Conservation (phyloP, 2,888 invertebrate genomes). For the Tanaodytes sp. region DNA sequence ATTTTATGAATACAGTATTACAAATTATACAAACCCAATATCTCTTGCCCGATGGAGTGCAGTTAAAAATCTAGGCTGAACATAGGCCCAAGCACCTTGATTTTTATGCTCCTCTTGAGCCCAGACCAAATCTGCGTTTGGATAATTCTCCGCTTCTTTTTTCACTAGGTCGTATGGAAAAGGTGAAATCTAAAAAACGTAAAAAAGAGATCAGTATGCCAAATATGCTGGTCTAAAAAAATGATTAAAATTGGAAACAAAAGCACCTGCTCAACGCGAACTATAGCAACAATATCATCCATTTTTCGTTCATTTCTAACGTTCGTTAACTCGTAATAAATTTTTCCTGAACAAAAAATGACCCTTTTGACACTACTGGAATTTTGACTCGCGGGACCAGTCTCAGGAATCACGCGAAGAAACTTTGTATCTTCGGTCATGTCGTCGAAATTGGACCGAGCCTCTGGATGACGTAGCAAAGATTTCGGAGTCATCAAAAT, state of each 20-base stretch:
- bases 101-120: constrained; percentile 95
- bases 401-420: constrained; percentile 86
- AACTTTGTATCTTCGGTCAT: constrained; percentile 91
- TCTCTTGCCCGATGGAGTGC: constrained; percentile 83
- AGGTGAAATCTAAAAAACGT: constrained; percentile 87
- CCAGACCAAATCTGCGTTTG: constrained; percentile 88
- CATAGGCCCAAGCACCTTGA: constrained; percentile 91
- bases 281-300: constrained; percentile 75
- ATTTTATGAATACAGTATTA: no score
- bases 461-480: constrained; percentile 94
- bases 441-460: constrained; percentile 93
- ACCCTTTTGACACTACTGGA: constrained; percentile 83
- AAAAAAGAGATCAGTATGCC: no score
- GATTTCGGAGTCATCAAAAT: constrained; percentile 98
- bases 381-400: constrained; percentile 79
- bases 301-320: constrained; percentile 82
- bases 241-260: no score
- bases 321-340: constrained; percentile 92
- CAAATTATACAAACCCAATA: constrained; percentile 78
- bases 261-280: constrained; percentile 75
- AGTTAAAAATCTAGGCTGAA: constrained; percentile 89
- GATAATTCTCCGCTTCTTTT: constrained; percentile 86
- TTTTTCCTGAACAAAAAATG: constrained; percentile 94
- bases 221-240: no score
- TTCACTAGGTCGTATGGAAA: constrained; percentile 95